Evolutionary conservation across 2,797 vertebrate genomes (phyloP).

Genomic region (Ctenochaetus hawaiiensis): DNA sequence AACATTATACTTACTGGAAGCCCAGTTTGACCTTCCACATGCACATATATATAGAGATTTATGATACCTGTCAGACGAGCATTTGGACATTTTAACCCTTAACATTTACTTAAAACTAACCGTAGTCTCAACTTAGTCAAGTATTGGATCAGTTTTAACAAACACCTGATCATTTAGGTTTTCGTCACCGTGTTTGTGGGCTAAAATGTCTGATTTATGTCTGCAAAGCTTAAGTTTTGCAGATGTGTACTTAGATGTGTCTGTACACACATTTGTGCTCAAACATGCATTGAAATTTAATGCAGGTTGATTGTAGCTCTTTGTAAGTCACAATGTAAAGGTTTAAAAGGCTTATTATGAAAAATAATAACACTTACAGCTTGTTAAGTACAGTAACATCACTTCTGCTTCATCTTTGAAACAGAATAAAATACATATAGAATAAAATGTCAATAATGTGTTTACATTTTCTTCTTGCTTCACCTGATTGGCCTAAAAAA

Average conservation of each 20-base stretch:
- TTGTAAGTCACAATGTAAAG: not conserved
- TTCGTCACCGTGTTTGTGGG: not conserved
- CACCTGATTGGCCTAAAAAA: too few species aligned
- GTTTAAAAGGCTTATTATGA: not conserved
- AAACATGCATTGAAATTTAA: not conserved
- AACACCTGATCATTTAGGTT: not conserved
- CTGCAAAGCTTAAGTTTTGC: not conserved
- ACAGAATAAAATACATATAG: too few species aligned
- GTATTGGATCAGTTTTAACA: not conserved
- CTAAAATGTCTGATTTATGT: not conserved
- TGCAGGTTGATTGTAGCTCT: not conserved
- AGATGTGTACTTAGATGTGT: not conserved
- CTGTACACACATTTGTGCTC: not conserved
- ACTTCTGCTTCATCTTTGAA: too few species aligned
- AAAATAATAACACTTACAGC: not conserved
- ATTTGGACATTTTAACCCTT: constrained; percentile 40
- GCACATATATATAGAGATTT: constrained; percentile 24
- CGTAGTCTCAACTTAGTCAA: not conserved
- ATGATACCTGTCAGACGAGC: constrained; percentile 23
- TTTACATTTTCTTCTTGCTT: too few species aligned
- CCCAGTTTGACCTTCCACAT: constrained; percentile 5
- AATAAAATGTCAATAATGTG: too few species aligned
- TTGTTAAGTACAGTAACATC: not conserved
- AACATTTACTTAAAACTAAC: constrained; percentile 44
- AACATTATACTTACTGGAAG: constrained; percentile 22